A percentile compares a stretch with the other conserved stretches of the same genome.
Conservation (phyloP, 2,888 invertebrate genomes). For the Agriopis leucophaearia region DNA sequence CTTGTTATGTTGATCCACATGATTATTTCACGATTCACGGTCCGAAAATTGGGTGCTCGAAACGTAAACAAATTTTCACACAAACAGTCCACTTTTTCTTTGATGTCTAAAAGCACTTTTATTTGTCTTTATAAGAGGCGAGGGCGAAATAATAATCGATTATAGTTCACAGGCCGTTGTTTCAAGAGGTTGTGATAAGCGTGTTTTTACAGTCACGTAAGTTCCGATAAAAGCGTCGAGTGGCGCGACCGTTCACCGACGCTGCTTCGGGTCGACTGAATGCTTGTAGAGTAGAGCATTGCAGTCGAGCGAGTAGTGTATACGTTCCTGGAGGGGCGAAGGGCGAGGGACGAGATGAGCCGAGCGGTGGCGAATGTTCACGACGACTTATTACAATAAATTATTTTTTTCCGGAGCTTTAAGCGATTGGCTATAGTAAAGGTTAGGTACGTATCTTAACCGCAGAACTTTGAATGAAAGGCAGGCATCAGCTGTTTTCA, state of each 20-base stretch:
- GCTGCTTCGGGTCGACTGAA: conserved; percentile 82
- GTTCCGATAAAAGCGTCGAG: conserved; percentile 74
- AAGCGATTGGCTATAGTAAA: conserved; percentile 68
- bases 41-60: conserved; percentile 37
- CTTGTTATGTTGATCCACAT: conserved; percentile 69
- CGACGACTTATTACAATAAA: conserved; percentile 85
- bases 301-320: conserved; percentile 80
- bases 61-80: conserved; percentile 61
- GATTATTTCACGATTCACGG: conserved; percentile 50
- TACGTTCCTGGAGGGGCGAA: conserved; percentile 70
- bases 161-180: conserved; percentile 57
- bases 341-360: conserved; percentile 75
- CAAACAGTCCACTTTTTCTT: conserved; percentile 64
- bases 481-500: conserved; percentile 64
- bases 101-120: conserved; percentile 42
- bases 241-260: conserved; percentile 81
- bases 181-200: conserved; percentile 73
- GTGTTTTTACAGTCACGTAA: conserved; percentile 79
- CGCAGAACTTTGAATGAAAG: conserved; percentile 75
- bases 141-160: conserved; percentile 29
- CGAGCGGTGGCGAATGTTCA: conserved; percentile 84
- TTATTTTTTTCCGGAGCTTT: conserved; percentile 82
- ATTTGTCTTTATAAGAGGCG: conserved; percentile 30
- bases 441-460: conserved; percentile 58
- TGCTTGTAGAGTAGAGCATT: conserved; percentile 73